Evolutionary conservation across 2,888 invertebrate species (phyloP), one percentile per base, ranked within the genome.

Genomic region (Rhagonycha fulva): DNA sequence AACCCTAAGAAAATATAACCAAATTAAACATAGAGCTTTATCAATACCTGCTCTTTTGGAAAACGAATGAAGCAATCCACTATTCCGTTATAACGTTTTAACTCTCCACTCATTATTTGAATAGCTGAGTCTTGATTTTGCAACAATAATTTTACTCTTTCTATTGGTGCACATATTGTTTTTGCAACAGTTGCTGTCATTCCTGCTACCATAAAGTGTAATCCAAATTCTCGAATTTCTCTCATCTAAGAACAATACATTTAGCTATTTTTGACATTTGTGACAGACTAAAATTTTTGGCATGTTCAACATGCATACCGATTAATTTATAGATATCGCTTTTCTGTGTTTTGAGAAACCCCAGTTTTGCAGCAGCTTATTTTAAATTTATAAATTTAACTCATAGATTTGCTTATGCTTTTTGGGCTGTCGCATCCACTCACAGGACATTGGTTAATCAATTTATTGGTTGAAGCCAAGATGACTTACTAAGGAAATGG

Each of bases 41-140:
- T 68, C 11, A 63, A 12, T 14, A 79, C 81, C 73, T 81, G 81
- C 62, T 81, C 81, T 47, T 60, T 70, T 2, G 81, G 81, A 62
- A 81, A 28, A 69, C 81, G 66, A 19, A 30, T 71, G 2, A 81
- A 72, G 10, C 79, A 71, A 24, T 81, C 81, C 0, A 79, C 3
- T 4, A 80, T 66, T 5, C 81, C 80, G 4, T 69, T 75, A 68
- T 81, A 81, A 26, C 66, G 72, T 74, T 63, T 47, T 61, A 75
- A 28, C 71, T 81, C 63, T 0, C 79, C 78, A 61, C 72, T 77
- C 10, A 80, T 24, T 62, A 81, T 72, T 70, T 81, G 80, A 19
- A 72, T 72, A 14, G 80, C 70, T 11, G 79, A 79, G n/a, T 76
- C 77, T 69, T 81, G 81, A 61, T 78, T 81, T 77, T 81, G 81